Percentiles rank a stretch among this genome's conserved stretches.
phyloP scores from a whole-genome alignment of 2,797 vertebrate genomes.

The Trachops cirrhosus region DNA sequence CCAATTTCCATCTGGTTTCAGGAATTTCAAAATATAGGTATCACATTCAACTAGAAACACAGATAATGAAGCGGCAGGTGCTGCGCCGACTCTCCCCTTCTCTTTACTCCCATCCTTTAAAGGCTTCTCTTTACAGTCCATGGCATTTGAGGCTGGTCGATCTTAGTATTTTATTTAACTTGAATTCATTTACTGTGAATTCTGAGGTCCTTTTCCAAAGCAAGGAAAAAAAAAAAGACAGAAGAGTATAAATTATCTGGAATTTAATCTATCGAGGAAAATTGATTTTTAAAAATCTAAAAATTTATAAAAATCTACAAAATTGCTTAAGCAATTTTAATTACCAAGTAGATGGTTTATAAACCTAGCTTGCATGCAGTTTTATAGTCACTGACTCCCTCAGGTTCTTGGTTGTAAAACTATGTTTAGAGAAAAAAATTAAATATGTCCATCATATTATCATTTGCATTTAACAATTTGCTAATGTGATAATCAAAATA shows the following conservation, averaged over 20 bases:
- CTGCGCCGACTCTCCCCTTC: neutral
- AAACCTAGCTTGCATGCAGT: neutral
- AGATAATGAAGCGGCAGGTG: neutral
- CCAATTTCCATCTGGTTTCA: neutral
- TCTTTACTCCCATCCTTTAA: neutral
- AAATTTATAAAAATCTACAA: neutral
- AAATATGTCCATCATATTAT: neutral
- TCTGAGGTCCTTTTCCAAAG: neutral
- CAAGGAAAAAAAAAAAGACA: neutral
- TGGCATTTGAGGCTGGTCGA: neutral
- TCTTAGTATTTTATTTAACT: neutral
- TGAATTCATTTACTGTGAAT: neutral
- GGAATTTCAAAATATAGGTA: neutral
- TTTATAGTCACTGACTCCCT: neutral
- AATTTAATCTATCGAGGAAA: neutral
- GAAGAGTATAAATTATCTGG: neutral
- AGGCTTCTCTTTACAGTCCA: no score
- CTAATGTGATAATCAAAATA: slow-evolving; percentile 4
- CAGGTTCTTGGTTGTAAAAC: neutral
- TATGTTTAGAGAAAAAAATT: neutral
- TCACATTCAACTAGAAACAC: neutral
- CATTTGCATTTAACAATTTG: neutral
- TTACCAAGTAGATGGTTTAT: neutral
- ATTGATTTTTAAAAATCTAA: neutral
- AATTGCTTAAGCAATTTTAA: neutral